These are phyloP conservation scores for Leptopilina drosophilae DNA, from an alignment of 2,888 invertebrate species.

Conservation along the genomic window DNA sequence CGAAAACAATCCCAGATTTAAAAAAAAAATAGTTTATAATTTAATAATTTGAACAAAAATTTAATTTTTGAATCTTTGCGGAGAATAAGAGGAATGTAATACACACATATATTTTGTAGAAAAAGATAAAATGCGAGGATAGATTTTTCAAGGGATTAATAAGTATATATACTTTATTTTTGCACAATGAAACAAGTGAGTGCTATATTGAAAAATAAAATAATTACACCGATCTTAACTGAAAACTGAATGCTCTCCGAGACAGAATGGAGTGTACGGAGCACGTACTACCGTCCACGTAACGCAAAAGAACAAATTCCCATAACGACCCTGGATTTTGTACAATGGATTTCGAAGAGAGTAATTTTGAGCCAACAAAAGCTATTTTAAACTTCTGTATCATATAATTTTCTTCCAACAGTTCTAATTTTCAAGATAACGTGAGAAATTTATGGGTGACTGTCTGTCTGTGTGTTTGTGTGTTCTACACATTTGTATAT, in stretches of 20 bases:
- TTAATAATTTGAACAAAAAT: too few relatives aligned
- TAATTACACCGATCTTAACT: constrained; percentile 36
- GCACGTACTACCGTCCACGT: constrained; percentile 40
- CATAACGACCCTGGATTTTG: constrained; percentile 50
- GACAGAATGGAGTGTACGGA: constrained; percentile 21
- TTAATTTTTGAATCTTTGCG: neutral
- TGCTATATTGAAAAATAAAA: constrained; percentile 22
- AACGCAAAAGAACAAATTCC: constrained; percentile 32
- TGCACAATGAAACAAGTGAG: constrained; percentile 10
- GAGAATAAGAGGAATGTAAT: neutral
- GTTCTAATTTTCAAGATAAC: constrained; percentile 64
- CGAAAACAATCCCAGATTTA: neutral
- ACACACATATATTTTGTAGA: neutral
- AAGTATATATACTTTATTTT: constrained; percentile 15
- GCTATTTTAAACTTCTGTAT: constrained; percentile 59
- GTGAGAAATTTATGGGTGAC: constrained; percentile 59
- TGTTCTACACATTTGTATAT: too few relatives aligned
- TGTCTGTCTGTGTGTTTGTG: too few relatives aligned
- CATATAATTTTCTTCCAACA: constrained; percentile 64
- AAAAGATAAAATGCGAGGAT: neutral
- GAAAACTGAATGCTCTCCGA: constrained; percentile 34
- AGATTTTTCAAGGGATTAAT: constrained; percentile 5
- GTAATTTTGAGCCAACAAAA: constrained; percentile 68
- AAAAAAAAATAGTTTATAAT: neutral
- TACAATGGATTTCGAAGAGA: constrained; percentile 67